These are phyloP conservation scores for Tenrec ecaudatus DNA, from an alignment of 2,113 vertebrate species.

Conservation along the genomic window DNA sequence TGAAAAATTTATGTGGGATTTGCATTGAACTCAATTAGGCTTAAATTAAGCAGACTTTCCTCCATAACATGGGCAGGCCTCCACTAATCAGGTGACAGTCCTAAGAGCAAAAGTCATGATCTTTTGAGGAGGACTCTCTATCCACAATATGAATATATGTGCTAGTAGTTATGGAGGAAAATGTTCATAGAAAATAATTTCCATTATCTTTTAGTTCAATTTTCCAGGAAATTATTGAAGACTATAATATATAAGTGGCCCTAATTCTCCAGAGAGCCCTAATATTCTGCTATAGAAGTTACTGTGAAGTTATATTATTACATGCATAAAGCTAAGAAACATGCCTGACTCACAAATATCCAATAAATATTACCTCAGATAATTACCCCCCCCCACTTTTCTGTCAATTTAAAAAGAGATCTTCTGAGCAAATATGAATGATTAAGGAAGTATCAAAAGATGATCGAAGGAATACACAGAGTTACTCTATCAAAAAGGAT, in stretches of 20 bases:
- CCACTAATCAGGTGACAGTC: neutral
- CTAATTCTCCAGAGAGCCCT: neutral
- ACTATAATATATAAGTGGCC: no score
- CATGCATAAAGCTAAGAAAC: neutral
- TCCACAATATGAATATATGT: neutral
- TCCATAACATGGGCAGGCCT: neutral
- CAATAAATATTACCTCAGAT: neutral
- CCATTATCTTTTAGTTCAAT: no score
- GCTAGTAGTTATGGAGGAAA: neutral
- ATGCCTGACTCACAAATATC: neutral
- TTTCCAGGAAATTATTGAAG: no score
- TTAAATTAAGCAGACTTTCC: neutral
- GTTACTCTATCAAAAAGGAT: no score
- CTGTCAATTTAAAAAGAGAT: no score
- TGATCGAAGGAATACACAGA: no score
- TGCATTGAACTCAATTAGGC: neutral
- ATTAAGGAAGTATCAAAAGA: no score
- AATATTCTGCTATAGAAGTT: neutral
- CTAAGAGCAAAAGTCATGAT: neutral
- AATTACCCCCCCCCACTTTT: neutral
- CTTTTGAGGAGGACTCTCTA: neutral
- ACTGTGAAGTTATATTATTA: neutral
- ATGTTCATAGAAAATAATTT: neutral
- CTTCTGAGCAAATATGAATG: no score
- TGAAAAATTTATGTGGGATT: neutral